A percentile compares a stretch with the other conserved stretches of the same genome.
Evolutionary conservation across 2,797 vertebrate genomes (phyloP).

Genomic region (Enteromius fasciolatus): DNA sequence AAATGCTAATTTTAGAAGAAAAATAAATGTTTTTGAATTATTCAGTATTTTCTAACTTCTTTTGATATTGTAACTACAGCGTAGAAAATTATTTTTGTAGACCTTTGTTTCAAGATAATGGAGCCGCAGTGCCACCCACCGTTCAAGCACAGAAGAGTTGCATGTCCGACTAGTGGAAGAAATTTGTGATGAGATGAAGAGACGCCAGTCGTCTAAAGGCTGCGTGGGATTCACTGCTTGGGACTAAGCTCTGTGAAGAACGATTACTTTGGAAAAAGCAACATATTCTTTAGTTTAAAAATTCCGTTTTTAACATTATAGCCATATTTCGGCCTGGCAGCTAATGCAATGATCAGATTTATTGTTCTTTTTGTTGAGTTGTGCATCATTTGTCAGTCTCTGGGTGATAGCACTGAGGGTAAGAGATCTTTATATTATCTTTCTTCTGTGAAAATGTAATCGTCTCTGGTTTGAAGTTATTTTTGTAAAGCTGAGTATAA

Average conservation of each 20-base stretch:
- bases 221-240: conserved; percentile 18
- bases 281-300: background rate
- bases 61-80: background rate
- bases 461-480: background rate
- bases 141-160: background rate
- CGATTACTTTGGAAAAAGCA: background rate
- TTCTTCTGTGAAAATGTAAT: background rate
- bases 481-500: conserved; percentile 37
- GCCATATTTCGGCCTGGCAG: background rate
- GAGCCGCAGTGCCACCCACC: conserved; percentile 8
- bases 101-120: background rate
- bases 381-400: conserved; percentile 63
- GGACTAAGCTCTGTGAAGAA: background rate
- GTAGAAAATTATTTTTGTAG: too few species aligned
- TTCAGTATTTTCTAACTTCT: background rate
- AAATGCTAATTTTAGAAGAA: background rate
- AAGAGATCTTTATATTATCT: conserved; percentile 27
- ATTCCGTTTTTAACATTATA: background rate
- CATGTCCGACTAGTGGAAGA: conserved; percentile 28
- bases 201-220: background rate
- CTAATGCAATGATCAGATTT: conserved; percentile 60
- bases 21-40: background rate
- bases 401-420: conserved; percentile 54
- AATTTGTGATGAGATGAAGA: conserved; percentile 1
- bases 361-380: conserved; percentile 62